A percentile compares a stretch with the other conserved stretches of the same genome.
phyloP scores from a whole-genome alignment of 2,797 vertebrate species.

The Psittacula echo region DNA sequence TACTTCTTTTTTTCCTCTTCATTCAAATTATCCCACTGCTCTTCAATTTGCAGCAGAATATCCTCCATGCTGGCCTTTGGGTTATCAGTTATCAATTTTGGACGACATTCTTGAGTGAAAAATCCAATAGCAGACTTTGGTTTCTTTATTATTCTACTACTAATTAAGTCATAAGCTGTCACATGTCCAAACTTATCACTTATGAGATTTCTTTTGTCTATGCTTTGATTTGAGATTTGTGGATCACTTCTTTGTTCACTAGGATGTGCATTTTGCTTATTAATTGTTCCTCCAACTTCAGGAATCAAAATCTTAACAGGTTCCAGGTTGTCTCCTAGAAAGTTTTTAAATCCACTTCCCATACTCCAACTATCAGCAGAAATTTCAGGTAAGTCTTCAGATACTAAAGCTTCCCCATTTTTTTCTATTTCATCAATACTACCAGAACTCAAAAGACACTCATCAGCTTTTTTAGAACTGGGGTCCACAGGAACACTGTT shows the following conservation, averaged over 20 bases:
- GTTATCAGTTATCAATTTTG: constrained; percentile 83
- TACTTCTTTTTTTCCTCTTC: constrained; percentile 90
- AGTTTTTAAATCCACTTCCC: constrained; percentile 82
- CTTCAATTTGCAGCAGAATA: constrained; percentile 79
- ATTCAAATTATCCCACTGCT: constrained; percentile 89
- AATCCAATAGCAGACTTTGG: constrained; percentile 85
- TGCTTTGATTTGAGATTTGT: constrained; percentile 38
- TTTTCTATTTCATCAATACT: background rate
- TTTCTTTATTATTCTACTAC: constrained; percentile 82
- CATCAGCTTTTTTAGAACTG: background rate
- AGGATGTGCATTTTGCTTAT: background rate
- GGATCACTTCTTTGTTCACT: constrained; percentile 13
- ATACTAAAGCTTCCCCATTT: background rate
- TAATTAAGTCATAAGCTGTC: constrained; percentile 91
- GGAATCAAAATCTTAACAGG: constrained; percentile 85
- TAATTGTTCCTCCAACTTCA: background rate
- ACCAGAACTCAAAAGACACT: background rate
- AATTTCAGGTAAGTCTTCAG: constrained; percentile 61
- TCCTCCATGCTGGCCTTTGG: constrained; percentile 84
- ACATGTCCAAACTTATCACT: constrained; percentile 85
- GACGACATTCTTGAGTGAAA: constrained; percentile 86
- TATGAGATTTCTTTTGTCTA: constrained; percentile 80
- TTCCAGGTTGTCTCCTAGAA: constrained; percentile 79
- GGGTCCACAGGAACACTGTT: constrained; percentile 16
- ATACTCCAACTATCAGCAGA: constrained; percentile 88